Evolutionary conservation across 2,797 vertebrate genomes (phyloP).

Genomic region (Octomys mimax): DNA sequence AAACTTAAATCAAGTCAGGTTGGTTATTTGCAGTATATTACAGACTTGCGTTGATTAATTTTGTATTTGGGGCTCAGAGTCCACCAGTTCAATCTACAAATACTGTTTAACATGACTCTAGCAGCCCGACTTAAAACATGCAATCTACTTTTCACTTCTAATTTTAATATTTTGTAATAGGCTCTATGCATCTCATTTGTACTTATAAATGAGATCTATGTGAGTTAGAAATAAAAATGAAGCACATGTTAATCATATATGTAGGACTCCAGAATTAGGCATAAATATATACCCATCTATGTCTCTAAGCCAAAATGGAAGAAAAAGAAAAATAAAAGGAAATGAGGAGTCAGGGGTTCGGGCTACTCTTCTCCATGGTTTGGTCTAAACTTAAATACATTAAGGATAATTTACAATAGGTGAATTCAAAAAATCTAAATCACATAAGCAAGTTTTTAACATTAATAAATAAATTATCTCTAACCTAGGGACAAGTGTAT

Average conservation of each 20-base stretch:
- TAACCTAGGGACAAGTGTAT: slow-evolving; percentile 83
- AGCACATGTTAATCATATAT: slow-evolving; percentile 67
- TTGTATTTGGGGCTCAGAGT: slow-evolving; percentile 50
- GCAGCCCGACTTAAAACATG: slow-evolving; percentile 66
- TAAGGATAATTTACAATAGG: slow-evolving; percentile 75
- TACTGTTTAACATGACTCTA: slow-evolving; percentile 36
- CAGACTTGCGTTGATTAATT: slow-evolving; percentile 74
- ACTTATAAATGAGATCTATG: slow-evolving; percentile 73
- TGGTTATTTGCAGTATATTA: slow-evolving; percentile 79
- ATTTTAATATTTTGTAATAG: slow-evolving; percentile 83
- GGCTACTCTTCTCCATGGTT: slow-evolving; percentile 40
- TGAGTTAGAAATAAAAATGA: slow-evolving; percentile 73
- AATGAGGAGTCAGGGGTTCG: not conserved
- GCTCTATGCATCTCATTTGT: slow-evolving; percentile 79
- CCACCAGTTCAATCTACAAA: slow-evolving; percentile 52
- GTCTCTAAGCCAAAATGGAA: slow-evolving; percentile 53
- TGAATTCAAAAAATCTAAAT: slow-evolving; percentile 79
- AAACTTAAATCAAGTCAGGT: slow-evolving; percentile 69
- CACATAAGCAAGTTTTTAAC: slow-evolving; percentile 74
- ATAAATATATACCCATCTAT: slow-evolving; percentile 52
- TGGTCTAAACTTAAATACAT: slow-evolving; percentile 57
- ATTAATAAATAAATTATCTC: slow-evolving; percentile 86
- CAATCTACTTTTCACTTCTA: slow-evolving; percentile 82
- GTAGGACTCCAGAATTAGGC: slow-evolving; percentile 59
- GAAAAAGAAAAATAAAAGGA: not conserved